Evolutionary conservation across 2,797 vertebrate species (phyloP), one percentile per base, ranked within the genome.

Genomic region (Chanos chanos): DNA sequence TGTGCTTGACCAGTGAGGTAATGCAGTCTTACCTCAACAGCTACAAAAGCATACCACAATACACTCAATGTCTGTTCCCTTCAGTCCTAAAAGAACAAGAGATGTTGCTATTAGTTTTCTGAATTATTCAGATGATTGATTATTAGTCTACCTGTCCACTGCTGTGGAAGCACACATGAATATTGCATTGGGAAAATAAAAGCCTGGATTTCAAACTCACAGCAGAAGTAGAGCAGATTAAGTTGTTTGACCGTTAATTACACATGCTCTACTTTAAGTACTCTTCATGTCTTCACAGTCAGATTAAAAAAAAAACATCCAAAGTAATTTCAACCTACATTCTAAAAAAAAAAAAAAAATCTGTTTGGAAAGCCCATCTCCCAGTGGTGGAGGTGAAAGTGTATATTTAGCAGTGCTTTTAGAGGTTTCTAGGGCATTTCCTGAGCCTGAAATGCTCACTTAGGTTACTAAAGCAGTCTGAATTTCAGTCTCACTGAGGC

Each of bases 281-380:
- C 33, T 54, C 22, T 13, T 51, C 18, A 66, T 33, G 43, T 62
- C 13, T 48, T 61, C 15, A n/a, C 50, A 21, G 15, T n/a, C n/a
- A n/a, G n/a, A 9, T 25, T 7, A 10, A 4, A 9, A 36, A 25
- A 8, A 22, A 31, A 15, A 22, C 24, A 49, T 60, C 45, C 50
- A 30, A 55, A 41, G 41, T 37, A 34, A 55, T 48, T 43, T 67
- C 22, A 68, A 41, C 34, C 28, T 12, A 61, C 49, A 49, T 68
- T 62, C 30, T 18, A 21, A 16, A 18, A 15, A 28, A 62, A 21
- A 16, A 18, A 15, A 28, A 62, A 57, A 36, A 34, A 22, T 49
- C 39, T 45, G 15, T 30, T 22, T 6, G 27, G 28, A 18, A 48
- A 34, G 36, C 4, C 31, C 8, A 8, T n/a, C 19, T 55, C 51